Conservation (phyloP, 2,113 vertebrate genomes). For the Kobus ellipsiprymnus region DNA sequence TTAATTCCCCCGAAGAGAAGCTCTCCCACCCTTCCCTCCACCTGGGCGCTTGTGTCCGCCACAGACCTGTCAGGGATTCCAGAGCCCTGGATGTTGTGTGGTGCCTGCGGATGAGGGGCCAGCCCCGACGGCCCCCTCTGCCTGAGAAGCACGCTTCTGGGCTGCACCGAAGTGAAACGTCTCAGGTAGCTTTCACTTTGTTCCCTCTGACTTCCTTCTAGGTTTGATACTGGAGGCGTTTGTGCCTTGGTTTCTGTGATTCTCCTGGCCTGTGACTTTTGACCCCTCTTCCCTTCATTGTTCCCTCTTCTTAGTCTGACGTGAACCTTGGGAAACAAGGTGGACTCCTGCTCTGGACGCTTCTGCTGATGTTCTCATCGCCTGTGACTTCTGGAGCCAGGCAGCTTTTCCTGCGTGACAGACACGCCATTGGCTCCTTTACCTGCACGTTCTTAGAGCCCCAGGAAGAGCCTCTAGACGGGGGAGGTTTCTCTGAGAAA, state of each 20-base stretch:
- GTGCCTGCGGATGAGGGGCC: not conserved
- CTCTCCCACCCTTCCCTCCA: not conserved
- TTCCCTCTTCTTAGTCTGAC: not conserved
- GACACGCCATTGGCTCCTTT: not conserved
- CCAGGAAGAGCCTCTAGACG: not conserved
- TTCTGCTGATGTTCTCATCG: not conserved
- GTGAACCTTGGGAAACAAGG: not conserved
- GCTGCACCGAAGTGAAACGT: not conserved
- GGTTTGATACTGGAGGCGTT: not conserved
- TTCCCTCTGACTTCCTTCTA: not conserved
- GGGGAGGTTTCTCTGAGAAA: slow-evolving; percentile 19
- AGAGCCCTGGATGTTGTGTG: not conserved
- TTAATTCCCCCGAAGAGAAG: not conserved
- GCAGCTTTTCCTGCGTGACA: not conserved
- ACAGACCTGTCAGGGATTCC: not conserved
- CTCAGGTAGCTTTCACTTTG: not conserved
- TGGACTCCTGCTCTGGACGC: not conserved
- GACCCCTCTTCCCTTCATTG: not conserved
- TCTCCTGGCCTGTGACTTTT: not conserved
- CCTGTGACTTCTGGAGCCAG: not conserved
- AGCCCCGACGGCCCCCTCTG: not conserved
- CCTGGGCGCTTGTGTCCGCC: not conserved
- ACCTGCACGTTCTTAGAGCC: not conserved
- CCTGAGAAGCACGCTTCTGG: not conserved
- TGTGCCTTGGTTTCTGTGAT: not conserved